phyloP scores from a whole-genome alignment of 2,797 vertebrate species.

The Carcharodon carcharias region DNA sequence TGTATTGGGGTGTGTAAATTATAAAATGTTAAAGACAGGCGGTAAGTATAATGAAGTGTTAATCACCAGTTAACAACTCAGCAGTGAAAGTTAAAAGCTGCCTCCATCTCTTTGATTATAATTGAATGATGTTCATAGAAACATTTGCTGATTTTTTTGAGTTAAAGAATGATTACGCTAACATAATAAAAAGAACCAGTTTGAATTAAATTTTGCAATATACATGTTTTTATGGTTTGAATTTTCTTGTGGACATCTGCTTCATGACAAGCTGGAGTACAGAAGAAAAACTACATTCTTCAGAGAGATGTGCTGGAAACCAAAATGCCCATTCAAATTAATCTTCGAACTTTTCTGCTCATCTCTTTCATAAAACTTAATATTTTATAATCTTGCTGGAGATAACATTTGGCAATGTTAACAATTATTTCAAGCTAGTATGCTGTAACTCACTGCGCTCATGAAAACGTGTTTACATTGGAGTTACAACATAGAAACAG shows the following conservation, averaged over 20 bases:
- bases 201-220: background rate
- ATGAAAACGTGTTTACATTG: background rate
- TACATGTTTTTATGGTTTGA: background rate
- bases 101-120: background rate
- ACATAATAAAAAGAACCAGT: background rate
- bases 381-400: background rate
- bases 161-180: background rate
- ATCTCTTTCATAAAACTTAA: background rate
- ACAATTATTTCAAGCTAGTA: background rate
- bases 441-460: background rate
- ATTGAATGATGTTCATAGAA: background rate
- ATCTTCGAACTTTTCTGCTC: background rate
- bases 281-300: background rate
- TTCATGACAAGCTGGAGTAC: background rate
- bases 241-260: background rate
- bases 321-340: background rate
- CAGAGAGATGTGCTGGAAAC: background rate
- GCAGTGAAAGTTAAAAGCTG: background rate
- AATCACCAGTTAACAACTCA: background rate
- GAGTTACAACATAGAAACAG: background rate
- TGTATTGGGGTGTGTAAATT: background rate
- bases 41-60: background rate
- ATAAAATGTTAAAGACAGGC: background rate
- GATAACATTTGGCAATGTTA: background rate
- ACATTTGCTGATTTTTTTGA: background rate